Base-by-base conservation (phyloP, 2,113 vertebrate genomes). In the Orcinus orca region DNA sequence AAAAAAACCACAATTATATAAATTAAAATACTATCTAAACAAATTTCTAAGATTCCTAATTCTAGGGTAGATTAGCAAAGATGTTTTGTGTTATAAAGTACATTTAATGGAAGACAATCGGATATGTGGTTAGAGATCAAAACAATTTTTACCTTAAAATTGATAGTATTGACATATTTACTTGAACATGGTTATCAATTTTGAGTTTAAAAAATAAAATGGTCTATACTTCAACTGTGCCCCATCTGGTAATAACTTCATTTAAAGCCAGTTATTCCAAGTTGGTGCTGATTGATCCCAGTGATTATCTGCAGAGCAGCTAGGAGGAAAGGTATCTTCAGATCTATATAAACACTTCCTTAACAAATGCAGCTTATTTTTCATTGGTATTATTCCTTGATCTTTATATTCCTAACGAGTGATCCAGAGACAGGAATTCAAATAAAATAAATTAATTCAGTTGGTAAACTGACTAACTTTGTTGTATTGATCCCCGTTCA, bases 381-480 rank as follows among this genome's bases (percentile, higher is more conserved):
- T 93, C 53, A 74, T 77, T 97, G 68, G 13, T 73, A 95, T 90
- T 96, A 79, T 90, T 67, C 23, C 25, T 93, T 73, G 71, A 74
- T 21, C 70, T 90, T 25, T 90, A 2, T 60, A 55, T 87, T 95
- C 26, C 7, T 93, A 73, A 87, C 8, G 83, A 53, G 81, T 90
- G 63, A 83, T 65, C 26, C 53, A 82, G 63, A 70, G 29, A 93
- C 31, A 62, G 50, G 63, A 58, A 93, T 74, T 73, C 41, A 62
- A 60, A 90, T 77, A 96, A 96, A 96, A 98, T 98, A 92, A 97
- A 98, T 96, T 97, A 97, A 98, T 98, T 98, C 97, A 95, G 96
- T 96, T 98, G 95, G 44, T 97, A 98, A 98, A 98, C 97, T 97
- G 97, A 98, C 98, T 98, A 98, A 98, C 96, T 97, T 90, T 96